Evolutionary conservation across 2,113 vertebrate genomes (phyloP), one percentile per base, ranked within the genome.

Genomic region (Otus sunia): DNA sequence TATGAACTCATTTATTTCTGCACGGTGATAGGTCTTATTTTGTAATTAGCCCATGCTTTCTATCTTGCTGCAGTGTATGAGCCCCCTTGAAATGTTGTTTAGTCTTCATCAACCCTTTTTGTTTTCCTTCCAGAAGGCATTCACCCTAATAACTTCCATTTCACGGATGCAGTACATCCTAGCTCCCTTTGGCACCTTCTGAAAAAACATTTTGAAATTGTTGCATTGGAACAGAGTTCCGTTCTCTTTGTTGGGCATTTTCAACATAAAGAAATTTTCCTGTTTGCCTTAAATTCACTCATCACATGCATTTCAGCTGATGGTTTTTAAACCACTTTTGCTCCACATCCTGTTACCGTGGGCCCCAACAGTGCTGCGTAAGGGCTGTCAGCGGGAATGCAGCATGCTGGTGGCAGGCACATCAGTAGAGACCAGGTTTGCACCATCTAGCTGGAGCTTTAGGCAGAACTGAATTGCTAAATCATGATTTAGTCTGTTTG

Each of bases 1-100:
- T 98, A 97, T 98, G 97, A 96, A 98, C 98, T 97, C 97, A 98
- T 98, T 97, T 98, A 98, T 98, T 98, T 97, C 98, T 98, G 93
- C 97, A 98, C 86, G 92, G 97, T 97, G 94, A 96, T 98, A 97
- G 96, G 98, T 97, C 98, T 98, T 97, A 97, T 97, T 97, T 97
- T 97, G 98, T 98, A 99, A 99, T 99, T 98, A 98, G 97, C 90
- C 96, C 94, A 34, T 39, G 45, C 59, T 80, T 59, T 88, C 92
- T 92, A 43, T 56, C 94, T 89, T 97, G 94, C 93, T 81, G 8
- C 43, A 73, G 58, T 62, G 66, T 78, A 86, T 90, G 89, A 95
- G 72, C 75, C 89, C 91, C 74, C 74, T 71, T 37, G 55, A 87
- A 95, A 73, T 15, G 52, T 34, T 56, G 58, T 86, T 89, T 87